Evolutionary conservation across 1,140 invertebrate genomes (phyloP).

Genomic region (Papilio machaon): DNA sequence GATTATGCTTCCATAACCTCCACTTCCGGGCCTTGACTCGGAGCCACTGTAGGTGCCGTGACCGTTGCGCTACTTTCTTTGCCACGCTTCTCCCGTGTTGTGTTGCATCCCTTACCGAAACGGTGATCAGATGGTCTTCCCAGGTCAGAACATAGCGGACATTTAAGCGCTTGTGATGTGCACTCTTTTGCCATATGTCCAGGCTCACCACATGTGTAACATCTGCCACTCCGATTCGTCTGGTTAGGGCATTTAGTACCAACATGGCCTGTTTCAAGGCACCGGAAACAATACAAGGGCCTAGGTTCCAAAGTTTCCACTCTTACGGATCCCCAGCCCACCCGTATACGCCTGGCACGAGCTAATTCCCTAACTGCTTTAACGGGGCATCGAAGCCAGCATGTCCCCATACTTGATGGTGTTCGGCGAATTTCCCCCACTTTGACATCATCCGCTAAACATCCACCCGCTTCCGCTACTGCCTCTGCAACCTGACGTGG

Average conservation of each 20-base stretch:
- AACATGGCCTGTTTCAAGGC: conserved; percentile 39
- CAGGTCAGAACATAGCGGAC: conserved; percentile 29
- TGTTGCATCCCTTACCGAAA: conserved; percentile 5
- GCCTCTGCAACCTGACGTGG: conserved; percentile 40
- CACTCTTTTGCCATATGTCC: conserved; percentile 41
- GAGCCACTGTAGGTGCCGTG: conserved; percentile 9
- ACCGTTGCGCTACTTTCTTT: background rate
- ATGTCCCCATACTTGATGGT: conserved; percentile 11
- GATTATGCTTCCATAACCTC: conserved; percentile 36
- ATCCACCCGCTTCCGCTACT: conserved; percentile 42
- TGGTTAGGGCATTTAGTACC: conserved; percentile 37
- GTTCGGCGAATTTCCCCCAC: conserved; percentile 41
- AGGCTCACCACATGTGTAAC: conserved; percentile 39
- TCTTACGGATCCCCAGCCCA: conserved; percentile 33
- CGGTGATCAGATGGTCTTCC: conserved; percentile 40
- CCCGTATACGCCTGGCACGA: background rate
- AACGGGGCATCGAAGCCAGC: conserved; percentile 38
- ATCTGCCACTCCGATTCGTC: conserved; percentile 34
- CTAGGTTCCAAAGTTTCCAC: conserved; percentile 16
- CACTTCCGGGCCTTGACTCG: background rate
- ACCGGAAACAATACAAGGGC: conserved; percentile 41
- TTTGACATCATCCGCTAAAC: conserved; percentile 34
- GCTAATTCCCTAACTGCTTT: conserved; percentile 24
- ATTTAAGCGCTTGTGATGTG: conserved; percentile 28
- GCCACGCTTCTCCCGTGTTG: background rate